Base-by-base conservation (phyloP, 2,113 vertebrate genomes). In the Nothobranchius furzeri region DNA sequence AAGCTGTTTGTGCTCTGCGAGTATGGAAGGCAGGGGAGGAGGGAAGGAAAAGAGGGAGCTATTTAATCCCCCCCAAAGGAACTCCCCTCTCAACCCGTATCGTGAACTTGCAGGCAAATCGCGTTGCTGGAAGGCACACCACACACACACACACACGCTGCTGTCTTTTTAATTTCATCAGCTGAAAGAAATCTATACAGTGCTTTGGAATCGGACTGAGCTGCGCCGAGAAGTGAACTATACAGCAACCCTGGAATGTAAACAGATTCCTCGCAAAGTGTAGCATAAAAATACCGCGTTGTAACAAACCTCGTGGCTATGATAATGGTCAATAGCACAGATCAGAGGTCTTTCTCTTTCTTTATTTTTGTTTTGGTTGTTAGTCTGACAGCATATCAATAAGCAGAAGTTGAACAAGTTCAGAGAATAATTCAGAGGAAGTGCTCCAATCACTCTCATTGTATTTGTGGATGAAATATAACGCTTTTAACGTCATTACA, bases 131-230 rank as follows among this genome's bases (percentile, higher is more conserved):
- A 81, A 91, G 92, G 90, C 89, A 91, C 88, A 89, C 88, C 91
- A 90, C 90, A 91, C 88, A 93, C 55, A 20, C 55, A 20, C 20
- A 58, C 55, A 58, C 91, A 91, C 88, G 87, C 85, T 77, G 89
- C 90, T 92, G 91, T 92, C 92, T 91, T 94, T 94, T 93, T 93
- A 91, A 93, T 93, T 93, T 92, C 90, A 92, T 91, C 88, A 91
- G 90, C 91, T 90, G 90, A 87, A 90, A 90, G 88, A 94, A 93
- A 93, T 92, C 92, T 90, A 93, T 92, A 93, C 88, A 80, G 85
- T 63, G 81, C 87, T 88, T 86, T 82, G 86, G 86, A 87, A 90
- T 87, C 82, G 36, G 78, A 87, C 79, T 84, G 78, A 81, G 88
- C 86, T 42, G 83, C 62, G 37, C 78, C 84, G 82, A 85, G 84